Base-by-base conservation (phyloP, 2,888 invertebrate species). In the Drosophila monieri region DNA sequence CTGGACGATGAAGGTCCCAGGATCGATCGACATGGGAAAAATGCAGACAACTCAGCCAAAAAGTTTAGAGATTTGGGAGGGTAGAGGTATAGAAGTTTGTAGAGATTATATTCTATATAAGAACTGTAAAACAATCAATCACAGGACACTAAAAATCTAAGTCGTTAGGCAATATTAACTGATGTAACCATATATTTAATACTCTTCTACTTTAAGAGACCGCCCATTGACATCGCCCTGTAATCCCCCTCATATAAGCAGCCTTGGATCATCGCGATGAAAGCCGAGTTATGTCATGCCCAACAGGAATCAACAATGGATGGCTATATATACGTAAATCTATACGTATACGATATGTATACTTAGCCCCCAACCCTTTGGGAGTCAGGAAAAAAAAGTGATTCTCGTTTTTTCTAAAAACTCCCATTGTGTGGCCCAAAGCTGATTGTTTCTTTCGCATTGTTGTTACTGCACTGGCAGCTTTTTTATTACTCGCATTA, bases 391-490 rank as follows among this genome's bases (percentile, higher is more conserved):
- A 43, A 57, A 41, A 58, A 65, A 62, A 27, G 3, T 62, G 66
- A 67, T 44, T 70, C 18, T 52, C 67, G 61, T 48, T 54, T 32
- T 62, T 48, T 61, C 35, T 53, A 59, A 44, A 75, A 71, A 49
- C 76, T 59, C 71, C 70, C 74, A 86, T 81, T 85, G 80, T 84
- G 59, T 73, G 53, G 53, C 35, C 47, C 44, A 49, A 59, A 66
- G 68, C 69, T 77, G 74, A 77, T 85, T 85, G 72, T 81, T 76
- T 78, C 60, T 55, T 10, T 58, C 8, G 49, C 71, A 66, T 65
- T 62, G 60, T 61, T 58, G 47, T 60, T 71, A 53, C 32, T 48
- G 48, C 60, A 59, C 18, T 47, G 53, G 48, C 53, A 67, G 65
- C 55, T 68, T 62, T 55, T 53, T 46, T 56, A 56, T 65, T 62